These are phyloP conservation scores for Ailurus styani DNA, from an alignment of 2,113 vertebrate genomes.

Conservation along the genomic window DNA sequence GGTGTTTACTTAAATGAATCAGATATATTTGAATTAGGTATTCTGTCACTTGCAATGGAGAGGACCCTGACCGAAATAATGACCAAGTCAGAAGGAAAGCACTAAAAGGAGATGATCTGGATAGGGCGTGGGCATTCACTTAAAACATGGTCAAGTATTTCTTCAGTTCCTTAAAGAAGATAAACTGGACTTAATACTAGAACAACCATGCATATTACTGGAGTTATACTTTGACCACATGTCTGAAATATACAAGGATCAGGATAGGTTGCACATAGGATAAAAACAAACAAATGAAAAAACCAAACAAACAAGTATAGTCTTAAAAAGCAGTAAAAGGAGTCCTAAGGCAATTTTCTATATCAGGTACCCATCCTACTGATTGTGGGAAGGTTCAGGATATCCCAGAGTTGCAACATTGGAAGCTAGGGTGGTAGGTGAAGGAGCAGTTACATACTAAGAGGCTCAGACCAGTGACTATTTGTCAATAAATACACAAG, in stretches of 20 bases:
- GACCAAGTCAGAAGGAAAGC: neutral
- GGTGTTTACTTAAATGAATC: neutral
- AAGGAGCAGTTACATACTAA: neutral
- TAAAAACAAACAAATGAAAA: neutral
- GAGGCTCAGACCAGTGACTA: neutral
- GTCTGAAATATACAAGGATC: neutral
- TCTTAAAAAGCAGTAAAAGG: constrained; percentile 1
- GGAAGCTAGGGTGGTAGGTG: neutral
- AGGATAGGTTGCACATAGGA: neutral
- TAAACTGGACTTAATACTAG: neutral
- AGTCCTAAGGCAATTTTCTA: neutral
- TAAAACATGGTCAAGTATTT: neutral
- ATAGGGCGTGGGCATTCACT: neutral
- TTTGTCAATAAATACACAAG: neutral
- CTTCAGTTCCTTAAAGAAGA: neutral
- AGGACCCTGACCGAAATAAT: neutral
- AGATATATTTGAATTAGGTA: neutral
- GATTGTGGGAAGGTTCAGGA: neutral
- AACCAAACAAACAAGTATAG: neutral
- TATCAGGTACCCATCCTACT: neutral
- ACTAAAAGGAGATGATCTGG: neutral
- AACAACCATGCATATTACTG: neutral
- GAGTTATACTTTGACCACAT: neutral
- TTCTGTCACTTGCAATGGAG: neutral
- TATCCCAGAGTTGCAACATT: neutral